Percentiles rank a stretch among this genome's conserved stretches.
Conservation (phyloP, 1,140 invertebrate genomes). For the Drosophila asahinai region DNA sequence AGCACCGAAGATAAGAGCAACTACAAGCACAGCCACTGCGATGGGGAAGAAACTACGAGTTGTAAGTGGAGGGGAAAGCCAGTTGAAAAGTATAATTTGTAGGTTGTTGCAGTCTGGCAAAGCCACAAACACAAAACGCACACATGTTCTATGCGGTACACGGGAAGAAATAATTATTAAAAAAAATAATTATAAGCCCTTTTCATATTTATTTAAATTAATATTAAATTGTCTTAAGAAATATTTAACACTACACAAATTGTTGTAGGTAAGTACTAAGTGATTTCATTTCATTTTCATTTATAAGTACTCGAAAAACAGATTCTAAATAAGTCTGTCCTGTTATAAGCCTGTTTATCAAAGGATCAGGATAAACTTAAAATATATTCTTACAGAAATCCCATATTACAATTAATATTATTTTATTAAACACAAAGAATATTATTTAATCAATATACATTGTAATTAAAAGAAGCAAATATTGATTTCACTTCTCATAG, state of each 20-base stretch:
- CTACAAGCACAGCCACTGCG: constrained; percentile 10
- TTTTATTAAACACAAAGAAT: rapidly evolving
- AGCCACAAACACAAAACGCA: constrained; percentile 30
- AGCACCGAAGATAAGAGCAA: constrained; percentile 63
- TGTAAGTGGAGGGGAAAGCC: constrained; percentile 26
- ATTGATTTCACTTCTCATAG: no score
- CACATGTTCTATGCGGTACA: constrained; percentile 10
- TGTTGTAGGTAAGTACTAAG: no score
- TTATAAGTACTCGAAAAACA: no score
- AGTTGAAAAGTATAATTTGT: constrained; percentile 80
- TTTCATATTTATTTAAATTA: no score
- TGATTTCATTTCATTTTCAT: neutral
- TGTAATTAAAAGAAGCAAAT: neutral
- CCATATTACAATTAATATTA: neutral
- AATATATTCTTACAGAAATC: neutral
- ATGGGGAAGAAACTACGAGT: constrained; percentile 1
- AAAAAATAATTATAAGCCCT: no score
- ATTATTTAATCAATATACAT: no score
- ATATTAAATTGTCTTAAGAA: no score
- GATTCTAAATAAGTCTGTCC: no score
- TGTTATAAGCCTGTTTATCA: neutral
- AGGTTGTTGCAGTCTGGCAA: constrained; percentile 45
- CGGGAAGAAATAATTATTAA: neutral
- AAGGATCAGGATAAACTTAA: no score
- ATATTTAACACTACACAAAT: no score